Conservation (phyloP, 2,797 vertebrate genomes). For the Ctenopoma kingsleyae region DNA sequence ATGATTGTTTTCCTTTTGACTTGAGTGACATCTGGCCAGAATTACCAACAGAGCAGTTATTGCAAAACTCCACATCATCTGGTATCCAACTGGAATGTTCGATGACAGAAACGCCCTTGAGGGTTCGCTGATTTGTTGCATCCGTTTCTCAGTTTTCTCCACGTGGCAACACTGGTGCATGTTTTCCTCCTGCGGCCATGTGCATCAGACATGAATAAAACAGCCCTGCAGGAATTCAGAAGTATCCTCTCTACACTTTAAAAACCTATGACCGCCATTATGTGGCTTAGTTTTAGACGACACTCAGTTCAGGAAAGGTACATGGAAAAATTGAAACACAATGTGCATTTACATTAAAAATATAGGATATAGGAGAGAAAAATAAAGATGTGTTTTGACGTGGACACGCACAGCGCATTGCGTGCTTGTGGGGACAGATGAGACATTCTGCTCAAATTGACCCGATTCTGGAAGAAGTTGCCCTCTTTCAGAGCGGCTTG, state of each 20-base stretch:
- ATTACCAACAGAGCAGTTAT: conserved; percentile 83
- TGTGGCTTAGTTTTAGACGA: conserved; percentile 35
- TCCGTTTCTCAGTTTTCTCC: conserved; percentile 46
- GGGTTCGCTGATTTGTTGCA: conserved; percentile 41
- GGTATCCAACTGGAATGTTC: conserved; percentile 72
- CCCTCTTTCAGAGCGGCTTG: conserved; percentile 43
- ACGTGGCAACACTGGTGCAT: conserved; percentile 31
- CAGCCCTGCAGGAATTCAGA: conserved; percentile 29
- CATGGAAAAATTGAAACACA: conserved; percentile 30
- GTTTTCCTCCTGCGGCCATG: background rate
- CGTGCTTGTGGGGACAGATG: conserved; percentile 52
- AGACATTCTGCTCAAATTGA: conserved; percentile 68
- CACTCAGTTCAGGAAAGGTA: conserved; percentile 47
- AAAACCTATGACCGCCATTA: conserved; percentile 8
- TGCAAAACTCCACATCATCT: conserved; percentile 76
- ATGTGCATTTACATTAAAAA: conserved; percentile 61
- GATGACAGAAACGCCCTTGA: conserved; percentile 37
- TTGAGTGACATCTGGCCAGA: conserved; percentile 76
- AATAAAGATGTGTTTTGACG: conserved; percentile 23
- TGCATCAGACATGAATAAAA: conserved; percentile 3
- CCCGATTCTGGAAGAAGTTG: conserved; percentile 64
- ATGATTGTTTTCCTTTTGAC: conserved; percentile 90
- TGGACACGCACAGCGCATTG: conserved; percentile 57
- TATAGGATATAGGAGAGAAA: conserved; percentile 11
- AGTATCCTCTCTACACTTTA: conserved; percentile 7